Percentiles rank a stretch among this genome's conserved stretches.
Conservation (phyloP, 2,888 invertebrate species). For the Mythimna loreyi region DNA sequence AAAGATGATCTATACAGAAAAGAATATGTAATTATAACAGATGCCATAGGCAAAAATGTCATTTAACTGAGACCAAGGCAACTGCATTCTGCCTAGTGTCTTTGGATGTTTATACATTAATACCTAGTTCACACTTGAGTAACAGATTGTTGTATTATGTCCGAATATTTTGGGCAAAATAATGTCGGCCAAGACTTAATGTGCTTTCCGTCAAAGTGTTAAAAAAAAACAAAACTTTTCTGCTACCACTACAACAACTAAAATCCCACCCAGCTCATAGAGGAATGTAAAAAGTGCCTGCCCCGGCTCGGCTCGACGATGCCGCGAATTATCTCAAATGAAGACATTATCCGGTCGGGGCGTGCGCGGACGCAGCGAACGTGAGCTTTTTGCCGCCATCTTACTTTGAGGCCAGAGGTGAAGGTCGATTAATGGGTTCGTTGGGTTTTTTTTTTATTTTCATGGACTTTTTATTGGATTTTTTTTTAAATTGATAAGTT, state of each 20-base stretch:
- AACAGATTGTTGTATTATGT: too few species aligned
- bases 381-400: slow-evolving; percentile 73
- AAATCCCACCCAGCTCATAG: slow-evolving; percentile 80
- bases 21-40: too few species aligned
- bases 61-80: too few species aligned
- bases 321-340: slow-evolving; percentile 86
- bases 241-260: slow-evolving; percentile 66
- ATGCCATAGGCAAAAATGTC: too few species aligned
- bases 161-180: too few species aligned
- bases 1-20: too few species aligned
- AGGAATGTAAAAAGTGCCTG: slow-evolving; percentile 78
- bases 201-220: too few species aligned
- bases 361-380: slow-evolving; percentile 77
- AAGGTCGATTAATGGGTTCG: slow-evolving; percentile 67
- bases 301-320: slow-evolving; percentile 69
- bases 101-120: too few species aligned
- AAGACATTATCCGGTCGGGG: slow-evolving; percentile 85
- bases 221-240: slow-evolving; percentile 6
- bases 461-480: slow-evolving; percentile 7
- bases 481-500: slow-evolving; percentile 2
- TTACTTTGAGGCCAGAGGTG: slow-evolving; percentile 74
- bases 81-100: too few species aligned
- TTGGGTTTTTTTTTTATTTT: slow-evolving; percentile 21
- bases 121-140: too few species aligned
- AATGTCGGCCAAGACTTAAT: too few species aligned